Base-by-base conservation (phyloP, 2,113 vertebrate species). In the Rhodinocichla rosea region DNA sequence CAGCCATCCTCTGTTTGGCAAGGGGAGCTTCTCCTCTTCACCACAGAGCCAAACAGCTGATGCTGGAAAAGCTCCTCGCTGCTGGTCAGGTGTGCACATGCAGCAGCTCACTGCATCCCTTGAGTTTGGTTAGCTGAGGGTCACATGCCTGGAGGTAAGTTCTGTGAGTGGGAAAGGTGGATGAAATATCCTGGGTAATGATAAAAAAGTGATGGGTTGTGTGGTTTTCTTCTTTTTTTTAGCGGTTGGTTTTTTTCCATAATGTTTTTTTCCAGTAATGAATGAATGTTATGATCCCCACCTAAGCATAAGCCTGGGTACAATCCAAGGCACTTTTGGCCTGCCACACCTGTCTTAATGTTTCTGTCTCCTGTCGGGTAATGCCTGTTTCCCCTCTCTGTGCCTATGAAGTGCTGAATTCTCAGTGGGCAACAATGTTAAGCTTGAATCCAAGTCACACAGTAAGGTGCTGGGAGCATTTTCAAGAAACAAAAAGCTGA, bases 401-500 rank as follows among this genome's bases (percentile, higher is more conserved):
- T 62, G 68, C 83, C 76, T 39, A 15, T 55, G 22, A 84, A 91
- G 27, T 47, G 55, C 59, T 93, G 47, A 90, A 77, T 39, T 64
- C 83, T 82, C 40, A 9, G 10, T 47, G 33, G 44, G 68, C 70
- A 87, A 5, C 0, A 1, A 26, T 39, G 27, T 77, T 87, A 63
- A 52, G 33, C n/a, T 47, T 44, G 42, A 83, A 87, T 84, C 37
- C 87, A 89, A 95, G 60, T 87, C 47, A 62, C 4, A 3, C 37
- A 78, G 55, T 30, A 63, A 76, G 80, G 59, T 75, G 81, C 78
- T 97, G 95, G 91, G 91, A 95, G 84, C 50, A 35, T 86, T 91
- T 91, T 67, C 93, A 96, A 89, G 94, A 97, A 97, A 27, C n/a
- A n/a, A 97, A 94, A 92, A 87, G 55, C 62, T 91, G 89, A 75